These are phyloP conservation scores for Dicyrtoma fusca DNA, from an alignment of 2,888 invertebrate species.

Conservation along the genomic window DNA sequence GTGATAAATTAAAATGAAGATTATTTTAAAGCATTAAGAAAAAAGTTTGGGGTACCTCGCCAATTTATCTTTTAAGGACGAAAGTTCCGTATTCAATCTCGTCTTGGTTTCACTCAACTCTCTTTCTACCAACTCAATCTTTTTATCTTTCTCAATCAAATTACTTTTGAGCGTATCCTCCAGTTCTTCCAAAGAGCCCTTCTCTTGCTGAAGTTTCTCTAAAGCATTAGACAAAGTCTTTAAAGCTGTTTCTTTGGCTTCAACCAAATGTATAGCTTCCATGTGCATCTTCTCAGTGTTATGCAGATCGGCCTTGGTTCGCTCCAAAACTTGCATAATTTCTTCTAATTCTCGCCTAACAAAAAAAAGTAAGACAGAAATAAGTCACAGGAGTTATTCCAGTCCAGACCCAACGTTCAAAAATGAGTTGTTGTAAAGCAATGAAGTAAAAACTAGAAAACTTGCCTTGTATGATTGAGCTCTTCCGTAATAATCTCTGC, in stretches of 20 bases:
- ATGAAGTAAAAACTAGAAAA: neutral
- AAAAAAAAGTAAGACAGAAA: neutral
- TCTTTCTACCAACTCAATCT: conserved; percentile 52
- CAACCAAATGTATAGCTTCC: conserved; percentile 55
- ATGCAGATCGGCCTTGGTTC: conserved; percentile 52
- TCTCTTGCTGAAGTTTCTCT: conserved; percentile 58
- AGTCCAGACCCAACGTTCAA: too few relatives aligned
- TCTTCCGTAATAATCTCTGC: conserved; percentile 54
- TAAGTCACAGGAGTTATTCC: neutral
- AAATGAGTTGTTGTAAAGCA: neutral
- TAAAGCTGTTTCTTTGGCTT: conserved; percentile 50
- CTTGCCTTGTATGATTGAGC: conserved; percentile 52
- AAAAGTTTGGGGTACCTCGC: conserved; percentile 45
- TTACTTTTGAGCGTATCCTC: conserved; percentile 58
- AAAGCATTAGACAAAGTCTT: conserved; percentile 56
- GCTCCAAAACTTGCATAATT: conserved; percentile 50
- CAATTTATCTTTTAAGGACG: conserved; percentile 50
- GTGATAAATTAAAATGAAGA: too few relatives aligned
- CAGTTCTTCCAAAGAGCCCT: conserved; percentile 59
- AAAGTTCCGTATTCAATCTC: conserved; percentile 49
- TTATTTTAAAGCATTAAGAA: neutral
- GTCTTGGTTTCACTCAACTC: conserved; percentile 50
- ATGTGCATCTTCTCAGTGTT: conserved; percentile 54
- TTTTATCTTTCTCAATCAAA: conserved; percentile 58
- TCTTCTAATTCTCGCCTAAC: conserved; percentile 55